Evolutionary conservation across 2,113 vertebrate species (phyloP).

Genomic region (Callithrix jacchus): DNA sequence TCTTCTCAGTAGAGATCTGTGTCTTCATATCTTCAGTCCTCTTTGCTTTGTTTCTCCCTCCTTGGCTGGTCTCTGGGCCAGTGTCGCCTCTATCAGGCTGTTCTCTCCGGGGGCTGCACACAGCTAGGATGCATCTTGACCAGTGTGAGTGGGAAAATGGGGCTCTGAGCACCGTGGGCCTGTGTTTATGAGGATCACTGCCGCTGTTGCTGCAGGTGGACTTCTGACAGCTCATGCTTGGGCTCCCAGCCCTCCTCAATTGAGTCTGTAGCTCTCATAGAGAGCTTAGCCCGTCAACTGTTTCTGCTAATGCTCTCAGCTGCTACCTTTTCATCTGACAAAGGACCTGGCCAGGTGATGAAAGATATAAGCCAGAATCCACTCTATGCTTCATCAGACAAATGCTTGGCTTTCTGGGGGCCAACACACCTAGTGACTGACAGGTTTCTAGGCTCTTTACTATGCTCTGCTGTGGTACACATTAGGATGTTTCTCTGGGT

Average conservation of each 20-base stretch:
- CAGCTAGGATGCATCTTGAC: background rate
- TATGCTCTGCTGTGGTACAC: background rate
- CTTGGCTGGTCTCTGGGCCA: background rate
- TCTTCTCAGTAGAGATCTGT: background rate
- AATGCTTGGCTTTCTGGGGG: constrained; percentile 47
- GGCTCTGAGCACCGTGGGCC: background rate
- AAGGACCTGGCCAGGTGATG: constrained; percentile 48
- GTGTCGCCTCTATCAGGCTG: background rate
- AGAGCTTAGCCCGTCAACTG: background rate
- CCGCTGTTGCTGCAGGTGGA: background rate
- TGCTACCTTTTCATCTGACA: constrained; percentile 51
- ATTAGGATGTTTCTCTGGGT: constrained; percentile 43
- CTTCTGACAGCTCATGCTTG: background rate
- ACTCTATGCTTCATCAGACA: constrained; percentile 33
- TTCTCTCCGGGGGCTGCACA: background rate
- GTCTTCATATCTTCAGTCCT: background rate
- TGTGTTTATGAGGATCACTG: background rate
- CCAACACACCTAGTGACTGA: constrained; percentile 40
- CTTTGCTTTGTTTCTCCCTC: background rate
- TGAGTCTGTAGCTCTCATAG: background rate
- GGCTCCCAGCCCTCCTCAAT: background rate
- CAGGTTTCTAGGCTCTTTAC: constrained; percentile 22
- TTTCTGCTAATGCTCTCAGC: constrained; percentile 24
- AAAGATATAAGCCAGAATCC: constrained; percentile 52
- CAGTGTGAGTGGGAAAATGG: background rate